phyloP scores from a whole-genome alignment of 2,113 vertebrate genomes.

The Crotalus viridis region DNA sequence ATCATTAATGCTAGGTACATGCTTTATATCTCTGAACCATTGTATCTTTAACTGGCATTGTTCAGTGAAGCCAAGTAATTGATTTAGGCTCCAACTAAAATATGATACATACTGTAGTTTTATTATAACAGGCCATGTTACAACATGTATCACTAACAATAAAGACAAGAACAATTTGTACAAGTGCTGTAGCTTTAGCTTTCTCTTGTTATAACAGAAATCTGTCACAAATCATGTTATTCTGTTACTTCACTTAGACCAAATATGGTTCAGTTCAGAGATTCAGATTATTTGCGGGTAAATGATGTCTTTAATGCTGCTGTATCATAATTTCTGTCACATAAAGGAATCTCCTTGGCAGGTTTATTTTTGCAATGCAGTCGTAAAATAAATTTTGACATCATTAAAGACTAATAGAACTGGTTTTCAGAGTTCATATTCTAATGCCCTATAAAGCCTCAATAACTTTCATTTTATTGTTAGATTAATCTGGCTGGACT shows the following conservation, averaged over 20 bases:
- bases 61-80: not conserved
- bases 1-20: not conserved
- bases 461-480: conserved; percentile 29
- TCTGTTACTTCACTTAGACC: conserved; percentile 8
- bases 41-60: not conserved
- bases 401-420: not conserved
- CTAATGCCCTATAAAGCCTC: conserved; percentile 10
- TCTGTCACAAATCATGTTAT: not conserved
- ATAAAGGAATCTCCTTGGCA: conserved; percentile 28
- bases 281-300: not conserved
- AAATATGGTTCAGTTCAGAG: conserved; percentile 6
- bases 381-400: not conserved
- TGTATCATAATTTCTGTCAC: conserved; percentile 4
- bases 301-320: not conserved
- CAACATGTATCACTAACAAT: not conserved
- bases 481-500: conserved; percentile 25
- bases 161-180: conserved; percentile 2
- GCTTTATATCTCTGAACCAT: not conserved
- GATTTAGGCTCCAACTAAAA: not conserved
- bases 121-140: not conserved
- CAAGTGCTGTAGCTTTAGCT: not conserved
- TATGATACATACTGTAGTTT: not conserved
- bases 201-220: not conserved
- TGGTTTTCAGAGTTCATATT: conserved; percentile 10
- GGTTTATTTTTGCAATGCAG: not conserved